Base-by-base conservation (phyloP, 2,888 invertebrate species). In the Cremastinae sp. region DNA sequence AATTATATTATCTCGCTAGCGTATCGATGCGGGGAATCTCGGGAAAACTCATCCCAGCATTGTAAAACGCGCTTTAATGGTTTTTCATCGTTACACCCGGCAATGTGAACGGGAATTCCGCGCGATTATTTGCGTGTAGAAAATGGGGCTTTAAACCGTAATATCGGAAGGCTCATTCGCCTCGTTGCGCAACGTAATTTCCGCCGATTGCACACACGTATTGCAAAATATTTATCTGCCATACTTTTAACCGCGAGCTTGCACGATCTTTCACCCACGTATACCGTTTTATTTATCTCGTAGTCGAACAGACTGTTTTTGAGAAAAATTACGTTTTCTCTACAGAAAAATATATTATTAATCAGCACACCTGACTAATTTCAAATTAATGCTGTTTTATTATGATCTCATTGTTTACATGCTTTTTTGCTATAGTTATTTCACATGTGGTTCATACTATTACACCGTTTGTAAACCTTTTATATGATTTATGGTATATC, bases 121-220 rank as follows among this genome's bases (percentile, higher is more conserved):
- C 22, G 35, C 47, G 61, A 10, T 39, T 28, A 28, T 22, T 14
- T 41, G n/a, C 28, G 45, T 41, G 43, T 43, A 37, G 20, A 20
- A 39, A 56, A 56, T 14, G 28, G 39, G 55, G 14, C 39, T 58
- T 51, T 43, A 53, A 51, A 20, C 35, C 62, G n/a, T 41, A 68
- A 49, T 28, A 53, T 47, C 47, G 16, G 61, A 47, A 45, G 45
- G 47, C n/a, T 35, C 35, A 39, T 8, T n/a, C 61, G 49, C 43
- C 55, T 74, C 75, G 69, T 79, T 80, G 75, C 78, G 73, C 79
- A 78, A 79, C 65, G 73, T 75, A 69, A 74, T 78, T 79, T 78
- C 70, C 79, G 80, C 61, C 75, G 73, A 79, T 80, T 80, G 76
- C 76, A 22, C 43, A 58, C 20, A 49, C 22, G 41, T 55, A 9